A percentile compares a stretch with the other conserved stretches of the same genome.
Evolutionary conservation across 2,113 vertebrate genomes (phyloP).

Genomic region (Rhynchomys soricoides): DNA sequence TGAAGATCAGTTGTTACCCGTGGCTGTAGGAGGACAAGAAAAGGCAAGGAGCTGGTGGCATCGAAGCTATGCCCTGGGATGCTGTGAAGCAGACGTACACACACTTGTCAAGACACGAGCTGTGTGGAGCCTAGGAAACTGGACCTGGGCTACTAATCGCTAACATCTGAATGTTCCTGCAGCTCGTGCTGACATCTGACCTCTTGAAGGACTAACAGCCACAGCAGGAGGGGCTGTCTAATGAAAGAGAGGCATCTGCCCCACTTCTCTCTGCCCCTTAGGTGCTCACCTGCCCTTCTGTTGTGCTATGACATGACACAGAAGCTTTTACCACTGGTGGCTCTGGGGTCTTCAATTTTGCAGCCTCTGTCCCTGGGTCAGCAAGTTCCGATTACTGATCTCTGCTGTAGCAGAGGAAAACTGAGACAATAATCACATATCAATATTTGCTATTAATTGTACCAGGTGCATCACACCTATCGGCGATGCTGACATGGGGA

Average conservation of each 20-base stretch:
- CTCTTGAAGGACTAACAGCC: background rate
- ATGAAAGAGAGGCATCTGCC: too few species aligned
- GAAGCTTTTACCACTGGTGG: background rate
- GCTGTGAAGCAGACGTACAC: fast-evolving
- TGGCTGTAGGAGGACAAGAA: fast-evolving
- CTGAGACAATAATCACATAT: background rate
- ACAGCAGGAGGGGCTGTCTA: background rate
- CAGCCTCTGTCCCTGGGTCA: background rate
- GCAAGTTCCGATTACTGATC: background rate
- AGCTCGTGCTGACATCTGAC: background rate
- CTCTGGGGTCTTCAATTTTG: background rate
- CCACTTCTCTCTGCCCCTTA: background rate
- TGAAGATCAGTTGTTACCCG: background rate
- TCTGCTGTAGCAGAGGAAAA: background rate
- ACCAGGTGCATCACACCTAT: fast-evolving
- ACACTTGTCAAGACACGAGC: background rate
- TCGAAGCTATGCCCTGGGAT: background rate
- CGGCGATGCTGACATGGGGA: too few species aligned
- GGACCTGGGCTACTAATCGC: background rate
- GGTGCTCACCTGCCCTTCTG: background rate
- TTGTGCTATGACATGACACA: fast-evolving
- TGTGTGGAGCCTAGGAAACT: background rate
- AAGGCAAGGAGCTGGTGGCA: background rate
- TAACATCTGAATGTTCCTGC: background rate
- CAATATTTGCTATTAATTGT: background rate